A percentile compares a stretch with the other conserved stretches of the same genome.
Evolutionary conservation across 2,888 invertebrate genomes (phyloP).

Genomic region (Tanytarsus gracilentus): DNA sequence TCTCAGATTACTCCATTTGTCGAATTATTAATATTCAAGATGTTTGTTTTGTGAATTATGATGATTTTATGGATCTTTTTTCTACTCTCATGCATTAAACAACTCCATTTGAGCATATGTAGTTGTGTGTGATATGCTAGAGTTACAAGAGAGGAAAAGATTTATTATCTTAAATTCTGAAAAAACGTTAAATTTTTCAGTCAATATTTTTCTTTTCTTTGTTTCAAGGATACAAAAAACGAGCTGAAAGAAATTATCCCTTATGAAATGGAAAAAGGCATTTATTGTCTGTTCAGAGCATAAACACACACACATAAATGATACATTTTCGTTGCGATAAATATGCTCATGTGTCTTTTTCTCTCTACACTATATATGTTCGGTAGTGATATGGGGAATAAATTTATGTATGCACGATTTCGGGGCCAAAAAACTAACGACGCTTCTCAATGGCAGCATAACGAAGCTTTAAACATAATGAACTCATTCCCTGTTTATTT

Average conservation of each 20-base stretch:
- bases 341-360: neutral
- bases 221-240: neutral
- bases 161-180: no score
- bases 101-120: neutral
- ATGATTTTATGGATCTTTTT: slow-evolving; percentile 24
- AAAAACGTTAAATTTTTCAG: no score
- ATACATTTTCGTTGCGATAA: slow-evolving; percentile 3
- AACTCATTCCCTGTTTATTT: slow-evolving; percentile 16
- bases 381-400: neutral
- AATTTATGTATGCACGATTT: neutral
- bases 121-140: neutral
- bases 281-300: neutral
- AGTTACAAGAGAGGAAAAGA: no score
- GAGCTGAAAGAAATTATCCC: neutral
- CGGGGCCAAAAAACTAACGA: neutral
- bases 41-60: slow-evolving; percentile 21
- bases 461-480: neutral
- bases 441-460: neutral
- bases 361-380: neutral
- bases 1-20: slow-evolving; percentile 15
- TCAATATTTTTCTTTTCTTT: no score
- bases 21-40: slow-evolving; percentile 20
- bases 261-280: neutral
- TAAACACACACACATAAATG: neutral
- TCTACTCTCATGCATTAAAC: neutral